A percentile compares a stretch with the other conserved stretches of the same genome.
phyloP scores from a whole-genome alignment of 2,888 invertebrate species.

The Leptarthrus brevirostris region DNA sequence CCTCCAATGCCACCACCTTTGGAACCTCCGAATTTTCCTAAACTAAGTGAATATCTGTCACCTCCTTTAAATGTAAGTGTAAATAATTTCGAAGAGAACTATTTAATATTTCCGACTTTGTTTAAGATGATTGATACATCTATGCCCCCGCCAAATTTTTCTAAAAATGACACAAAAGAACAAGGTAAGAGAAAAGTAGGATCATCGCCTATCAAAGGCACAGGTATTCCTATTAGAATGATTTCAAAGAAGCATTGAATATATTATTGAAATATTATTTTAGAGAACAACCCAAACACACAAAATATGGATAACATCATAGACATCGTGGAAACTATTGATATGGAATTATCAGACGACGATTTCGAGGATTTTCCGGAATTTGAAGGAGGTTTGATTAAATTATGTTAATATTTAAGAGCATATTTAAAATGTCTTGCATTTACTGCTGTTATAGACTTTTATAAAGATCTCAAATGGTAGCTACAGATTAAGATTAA shows the following conservation, averaged over 20 bases:
- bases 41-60: slow-evolving; percentile 36
- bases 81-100: neutral
- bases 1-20: slow-evolving; percentile 56
- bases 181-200: slow-evolving; percentile 60
- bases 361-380: slow-evolving; percentile 69
- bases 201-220: slow-evolving; percentile 57
- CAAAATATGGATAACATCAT: neutral
- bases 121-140: slow-evolving; percentile 59
- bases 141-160: slow-evolving; percentile 53
- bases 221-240: slow-evolving; percentile 22
- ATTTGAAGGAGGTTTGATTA: slow-evolving; percentile 62
- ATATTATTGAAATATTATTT: too few relatives aligned
- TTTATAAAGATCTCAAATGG: too few relatives aligned
- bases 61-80: slow-evolving; percentile 26
- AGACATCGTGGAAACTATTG: slow-evolving; percentile 79
- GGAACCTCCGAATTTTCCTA: slow-evolving; percentile 48
- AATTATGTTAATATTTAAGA: neutral
- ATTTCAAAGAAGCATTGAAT: neutral
- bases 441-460: too few relatives aligned
- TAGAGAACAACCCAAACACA: neutral
- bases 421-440: too few relatives aligned
- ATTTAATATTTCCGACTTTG: neutral
- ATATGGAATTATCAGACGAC: slow-evolving; percentile 89
- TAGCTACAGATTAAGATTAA: too few relatives aligned
- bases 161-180: slow-evolving; percentile 55